A percentile compares a stretch with the other conserved stretches of the same genome.
phyloP scores from a whole-genome alignment of 2,797 vertebrate species.

The Anisognathus igniventris region DNA sequence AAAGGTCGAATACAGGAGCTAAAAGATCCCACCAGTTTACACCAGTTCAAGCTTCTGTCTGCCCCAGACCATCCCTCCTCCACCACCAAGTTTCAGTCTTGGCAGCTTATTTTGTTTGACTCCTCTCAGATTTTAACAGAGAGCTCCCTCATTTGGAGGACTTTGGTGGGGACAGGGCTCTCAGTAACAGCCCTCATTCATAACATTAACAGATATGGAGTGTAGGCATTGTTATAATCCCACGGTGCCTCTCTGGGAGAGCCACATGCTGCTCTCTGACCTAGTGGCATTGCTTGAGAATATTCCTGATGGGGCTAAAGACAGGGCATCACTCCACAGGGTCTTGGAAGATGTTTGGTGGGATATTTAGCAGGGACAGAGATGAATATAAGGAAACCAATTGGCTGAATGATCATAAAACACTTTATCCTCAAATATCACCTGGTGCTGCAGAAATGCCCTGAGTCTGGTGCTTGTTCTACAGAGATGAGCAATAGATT shows the following conservation, averaged over 20 bases:
- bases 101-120: neutral
- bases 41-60: neutral
- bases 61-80: neutral
- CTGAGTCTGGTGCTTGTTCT: neutral
- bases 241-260: too few species aligned
- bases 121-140: neutral
- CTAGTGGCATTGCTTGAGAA: neutral
- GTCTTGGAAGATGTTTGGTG: neutral
- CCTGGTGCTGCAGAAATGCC: neutral
- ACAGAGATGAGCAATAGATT: neutral
- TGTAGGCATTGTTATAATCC: neutral
- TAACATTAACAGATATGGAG: neutral
- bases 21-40: neutral
- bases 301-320: neutral
- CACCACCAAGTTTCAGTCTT: neutral
- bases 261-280: neutral
- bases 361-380: neutral
- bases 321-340: rapidly evolving
- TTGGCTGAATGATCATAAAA: neutral
- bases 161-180: neutral
- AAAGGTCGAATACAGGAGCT: neutral
- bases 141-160: neutral
- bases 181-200: neutral
- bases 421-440: neutral
- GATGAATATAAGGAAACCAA: neutral